phyloP scores from a whole-genome alignment of 2,888 invertebrate species.

The Melikaiella ostensackeni region DNA sequence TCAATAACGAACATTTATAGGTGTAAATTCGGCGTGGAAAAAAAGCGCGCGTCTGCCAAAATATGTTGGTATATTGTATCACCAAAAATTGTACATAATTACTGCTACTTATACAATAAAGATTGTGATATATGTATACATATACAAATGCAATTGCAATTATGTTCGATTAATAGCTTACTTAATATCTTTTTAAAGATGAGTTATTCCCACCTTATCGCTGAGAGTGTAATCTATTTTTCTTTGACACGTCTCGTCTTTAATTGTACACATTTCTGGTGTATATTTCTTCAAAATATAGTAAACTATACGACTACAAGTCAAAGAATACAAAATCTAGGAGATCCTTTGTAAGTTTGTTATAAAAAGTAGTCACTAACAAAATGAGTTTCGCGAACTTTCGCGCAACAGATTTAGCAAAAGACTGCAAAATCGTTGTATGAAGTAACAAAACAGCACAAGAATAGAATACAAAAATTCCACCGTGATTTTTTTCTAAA shows the following conservation, averaged over 20 bases:
- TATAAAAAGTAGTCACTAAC: background rate
- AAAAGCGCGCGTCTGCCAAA: constrained; percentile 65
- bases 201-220: background rate
- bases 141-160: constrained; percentile 46
- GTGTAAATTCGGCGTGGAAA: constrained; percentile 29
- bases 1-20: constrained; percentile 5
- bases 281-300: constrained; percentile 2
- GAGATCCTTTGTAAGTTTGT: background rate
- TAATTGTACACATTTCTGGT: constrained; percentile 28
- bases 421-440: background rate
- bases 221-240: constrained; percentile 8
- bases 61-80: constrained; percentile 73
- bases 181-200: background rate
- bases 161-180: constrained; percentile 17
- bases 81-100: constrained; percentile 72
- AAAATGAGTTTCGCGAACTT: background rate
- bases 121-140: constrained; percentile 65
- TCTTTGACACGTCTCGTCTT: background rate
- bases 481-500: no score
- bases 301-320: constrained; percentile 15
- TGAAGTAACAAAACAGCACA: background rate
- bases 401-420: background rate
- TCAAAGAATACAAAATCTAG: constrained; percentile 12
- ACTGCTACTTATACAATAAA: constrained; percentile 66
- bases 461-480: background rate